Base-by-base conservation (phyloP, 2,113 vertebrate genomes). In the Cyrtonyx montezumae region DNA sequence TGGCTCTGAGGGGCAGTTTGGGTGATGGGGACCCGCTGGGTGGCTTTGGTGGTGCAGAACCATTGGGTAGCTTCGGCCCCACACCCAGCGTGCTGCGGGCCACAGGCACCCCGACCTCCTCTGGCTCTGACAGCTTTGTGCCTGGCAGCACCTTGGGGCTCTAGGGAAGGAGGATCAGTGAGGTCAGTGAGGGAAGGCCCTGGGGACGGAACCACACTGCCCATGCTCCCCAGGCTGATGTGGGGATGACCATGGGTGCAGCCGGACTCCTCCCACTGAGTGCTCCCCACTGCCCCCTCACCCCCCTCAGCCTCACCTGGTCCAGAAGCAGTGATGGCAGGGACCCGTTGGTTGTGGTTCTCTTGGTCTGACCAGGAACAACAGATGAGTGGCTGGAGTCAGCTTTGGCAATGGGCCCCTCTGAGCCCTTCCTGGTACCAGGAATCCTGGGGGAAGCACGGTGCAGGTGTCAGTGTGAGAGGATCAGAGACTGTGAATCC, bases 71-170 rank as follows among this genome's bases (percentile, higher is more conserved):
- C 88, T 97, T 98, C 3, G n/a, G 91, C 9, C 62, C 70, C 0
- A 4, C 20, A 10, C 53, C 3, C 2, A 63, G 63, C 3, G 62
- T 37, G 2, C 79, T 94, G 26, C 95, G 89, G 43, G 96, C 46
- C 4, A 98, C 49, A 0, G 98, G 98, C 32, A 98, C 81, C 3
- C 99, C 98, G 0, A 98, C 26, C 15, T 99, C 98, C 2, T 98
- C 98, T 3, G 97, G 61, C 18, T 95, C 97, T 20, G 93, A 97
- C 62, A 95, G 96, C 92, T 98, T 99, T 40, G 97, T 98, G 86
- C 95, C 80, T 0, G 93, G 97, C 36, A 89, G 87, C 3, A 22
- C 13, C 20, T 95, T 95, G 18, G 40, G 69, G 34, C 63, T 97
- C 98, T 98, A 25, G 43, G 69, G 36, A 63, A 11, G 69, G 21